Percentiles rank a stretch among this genome's conserved stretches.
Evolutionary conservation across 2,888 invertebrate genomes (phyloP).

Genomic region (Protophormia terraenovae): DNA sequence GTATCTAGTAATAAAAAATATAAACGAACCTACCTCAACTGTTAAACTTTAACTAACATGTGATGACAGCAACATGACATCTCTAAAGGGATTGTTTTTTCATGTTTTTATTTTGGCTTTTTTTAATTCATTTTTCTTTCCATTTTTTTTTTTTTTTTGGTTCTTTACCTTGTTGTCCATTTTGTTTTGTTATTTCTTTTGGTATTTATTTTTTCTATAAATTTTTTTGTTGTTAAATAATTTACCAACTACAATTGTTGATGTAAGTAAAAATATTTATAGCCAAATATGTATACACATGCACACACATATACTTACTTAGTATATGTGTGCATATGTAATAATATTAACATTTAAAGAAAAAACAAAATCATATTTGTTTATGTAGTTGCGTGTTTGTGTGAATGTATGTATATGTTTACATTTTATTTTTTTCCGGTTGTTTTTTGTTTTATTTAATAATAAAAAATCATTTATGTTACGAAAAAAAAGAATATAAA

Average conservation of each 20-base stretch:
- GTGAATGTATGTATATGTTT: too few relatives aligned
- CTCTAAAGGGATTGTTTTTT: constrained; percentile 39
- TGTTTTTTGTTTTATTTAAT: background rate
- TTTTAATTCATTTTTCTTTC: background rate
- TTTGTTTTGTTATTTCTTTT: background rate
- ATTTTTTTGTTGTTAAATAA: constrained; percentile 33
- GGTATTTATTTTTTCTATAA: constrained; percentile 5
- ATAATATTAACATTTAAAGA: background rate
- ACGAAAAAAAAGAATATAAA: constrained; percentile 7
- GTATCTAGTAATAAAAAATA: background rate
- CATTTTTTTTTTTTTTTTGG: background rate
- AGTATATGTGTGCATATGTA: background rate
- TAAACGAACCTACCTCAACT: constrained; percentile 45
- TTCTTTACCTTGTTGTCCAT: background rate
- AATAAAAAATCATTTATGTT: background rate
- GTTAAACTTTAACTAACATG: constrained; percentile 45
- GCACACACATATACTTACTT: background rate
- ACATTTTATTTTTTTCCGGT: background rate
- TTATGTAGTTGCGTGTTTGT: background rate
- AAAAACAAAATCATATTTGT: background rate
- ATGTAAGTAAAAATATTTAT: constrained; percentile 3
- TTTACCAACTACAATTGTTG: constrained; percentile 51
- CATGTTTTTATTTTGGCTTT: background rate
- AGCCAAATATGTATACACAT: background rate
- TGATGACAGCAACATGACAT: constrained; percentile 61